Base-by-base conservation (phyloP, 2,888 invertebrate genomes). In the Diarsia rubi region DNA sequence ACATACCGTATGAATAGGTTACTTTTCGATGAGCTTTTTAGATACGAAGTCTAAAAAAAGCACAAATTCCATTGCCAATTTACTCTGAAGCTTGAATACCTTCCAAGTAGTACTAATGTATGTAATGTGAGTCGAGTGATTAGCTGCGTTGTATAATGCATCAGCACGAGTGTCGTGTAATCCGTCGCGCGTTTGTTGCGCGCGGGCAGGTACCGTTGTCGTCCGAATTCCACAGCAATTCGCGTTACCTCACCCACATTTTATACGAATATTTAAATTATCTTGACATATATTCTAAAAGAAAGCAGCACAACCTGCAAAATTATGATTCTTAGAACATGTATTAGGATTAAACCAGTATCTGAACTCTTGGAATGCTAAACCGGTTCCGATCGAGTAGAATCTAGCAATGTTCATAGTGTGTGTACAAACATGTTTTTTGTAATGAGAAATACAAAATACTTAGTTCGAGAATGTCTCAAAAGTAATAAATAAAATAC, bases 231-330 rank as follows among this genome's bases (percentile, higher is more conserved):
- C 94, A 82, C 67, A 71, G 83, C 86, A 87, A 88, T 93, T 94
- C 92, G 90, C 93, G 94, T 93, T 95, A 94, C 84, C 89, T 94
- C 92, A 94, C 95, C 95, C 91, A 95, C 93, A 93, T 95, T 91
- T 90, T 86, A 89, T 86, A 84, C 81, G 75, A 88, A 83, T 88
- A 88, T 88, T 88, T 86, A 89, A 90, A 89, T 87, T 84, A 88
- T 85, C 84, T 84, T 89, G 86, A 83, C 85, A 85, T 79, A 84
- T 78, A 83, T 85, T 68, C 24, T 67, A 74, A 76, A 85, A 85
- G 87, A 86, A 86, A 86, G 83, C 79, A 69, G 67, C 69, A 83
- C 67, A 72, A 75, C 72, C 42, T 65, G 76, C 73, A 54, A 73
- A 69, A 69, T 71, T 75, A 75, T 62, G 66, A 75, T 73, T 80